These are phyloP conservation scores for Calidris pugnax DNA, from an alignment of 2,113 vertebrate species.

Conservation along the genomic window DNA sequence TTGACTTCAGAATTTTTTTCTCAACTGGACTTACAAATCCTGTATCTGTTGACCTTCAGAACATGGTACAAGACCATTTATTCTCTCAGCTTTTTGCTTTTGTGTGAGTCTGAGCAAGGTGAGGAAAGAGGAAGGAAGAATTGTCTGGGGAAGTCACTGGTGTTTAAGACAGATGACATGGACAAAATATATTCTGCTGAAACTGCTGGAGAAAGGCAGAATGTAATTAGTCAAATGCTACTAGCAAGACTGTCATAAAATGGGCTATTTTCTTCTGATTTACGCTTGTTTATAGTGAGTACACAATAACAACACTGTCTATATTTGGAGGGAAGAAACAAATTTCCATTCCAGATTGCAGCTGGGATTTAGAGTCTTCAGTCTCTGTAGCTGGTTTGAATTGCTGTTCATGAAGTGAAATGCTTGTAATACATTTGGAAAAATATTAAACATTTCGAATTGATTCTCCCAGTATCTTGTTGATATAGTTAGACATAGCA, in stretches of 20 bases:
- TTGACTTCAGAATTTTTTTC: conserved; percentile 59
- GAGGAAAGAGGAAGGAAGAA: conserved; percentile 18
- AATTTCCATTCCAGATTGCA: neutral
- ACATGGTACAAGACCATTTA: conserved; percentile 48
- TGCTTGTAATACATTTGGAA: neutral
- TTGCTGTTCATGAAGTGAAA: neutral
- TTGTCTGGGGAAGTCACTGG: neutral
- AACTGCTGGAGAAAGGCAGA: neutral
- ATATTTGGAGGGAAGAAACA: neutral
- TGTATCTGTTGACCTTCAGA: conserved; percentile 55
- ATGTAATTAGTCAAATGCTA: neutral
- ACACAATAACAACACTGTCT: fast-evolving
- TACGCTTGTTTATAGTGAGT: neutral
- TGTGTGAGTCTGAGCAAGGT: conserved; percentile 11
- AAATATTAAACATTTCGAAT: neutral
- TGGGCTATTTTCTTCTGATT: neutral
- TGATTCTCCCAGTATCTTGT: neutral
- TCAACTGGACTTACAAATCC: conserved; percentile 49
- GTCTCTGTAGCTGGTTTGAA: neutral
- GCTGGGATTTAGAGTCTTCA: neutral
- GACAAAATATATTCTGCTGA: neutral
- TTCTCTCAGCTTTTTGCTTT: conserved; percentile 44
- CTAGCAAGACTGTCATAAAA: neutral
- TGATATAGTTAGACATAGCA: neutral
- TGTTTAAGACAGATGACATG: neutral